These are phyloP conservation scores for Rhopilema esculentum DNA, from an alignment of 30 jellyfish, hydroid and myxozoan genomes.

Conservation along the genomic window DNA sequence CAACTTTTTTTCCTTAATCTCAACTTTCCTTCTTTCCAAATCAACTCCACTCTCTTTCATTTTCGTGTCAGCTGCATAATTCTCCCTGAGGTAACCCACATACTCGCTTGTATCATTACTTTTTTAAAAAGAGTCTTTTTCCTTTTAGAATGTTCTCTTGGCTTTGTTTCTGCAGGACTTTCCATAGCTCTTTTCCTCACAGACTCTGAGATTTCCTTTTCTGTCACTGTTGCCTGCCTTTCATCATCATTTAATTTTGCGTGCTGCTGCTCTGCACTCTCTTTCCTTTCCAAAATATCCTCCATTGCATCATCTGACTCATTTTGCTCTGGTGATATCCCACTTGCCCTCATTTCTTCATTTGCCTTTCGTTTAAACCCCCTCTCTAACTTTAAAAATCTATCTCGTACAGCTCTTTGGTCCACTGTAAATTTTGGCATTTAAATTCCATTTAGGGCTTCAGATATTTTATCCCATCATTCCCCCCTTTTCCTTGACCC, in stretches of 20 bases:
- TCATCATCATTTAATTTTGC: not conserved
- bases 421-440: not conserved
- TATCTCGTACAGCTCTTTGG: conserved; percentile 37
- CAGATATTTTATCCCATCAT: conserved; percentile 15
- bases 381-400: conserved; percentile 6
- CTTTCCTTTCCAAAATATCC: not conserved
- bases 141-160: not conserved
- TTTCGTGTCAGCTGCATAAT: not conserved
- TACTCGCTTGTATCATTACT: not conserved
- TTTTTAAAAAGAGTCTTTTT: too few species aligned
- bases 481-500: conserved; percentile 14
- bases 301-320: conserved; percentile 20
- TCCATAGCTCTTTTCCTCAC: conserved; percentile 23
- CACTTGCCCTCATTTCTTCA: conserved; percentile 14
- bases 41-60: conserved; percentile 3
- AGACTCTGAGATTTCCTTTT: conserved; percentile 23
- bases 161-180: conserved; percentile 3
- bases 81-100: not conserved
- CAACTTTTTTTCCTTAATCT: not conserved
- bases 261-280: not conserved
- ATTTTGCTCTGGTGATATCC: conserved; percentile 4
- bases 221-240: not conserved
- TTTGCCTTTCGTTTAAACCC: not conserved
- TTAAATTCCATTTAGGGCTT: not conserved
- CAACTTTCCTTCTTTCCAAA: not conserved